Percentiles rank a stretch among this genome's conserved stretches.
These are phyloP conservation scores for Hermetia illucens DNA, from an alignment of 1,140 invertebrate species.

Conservation along the genomic window DNA sequence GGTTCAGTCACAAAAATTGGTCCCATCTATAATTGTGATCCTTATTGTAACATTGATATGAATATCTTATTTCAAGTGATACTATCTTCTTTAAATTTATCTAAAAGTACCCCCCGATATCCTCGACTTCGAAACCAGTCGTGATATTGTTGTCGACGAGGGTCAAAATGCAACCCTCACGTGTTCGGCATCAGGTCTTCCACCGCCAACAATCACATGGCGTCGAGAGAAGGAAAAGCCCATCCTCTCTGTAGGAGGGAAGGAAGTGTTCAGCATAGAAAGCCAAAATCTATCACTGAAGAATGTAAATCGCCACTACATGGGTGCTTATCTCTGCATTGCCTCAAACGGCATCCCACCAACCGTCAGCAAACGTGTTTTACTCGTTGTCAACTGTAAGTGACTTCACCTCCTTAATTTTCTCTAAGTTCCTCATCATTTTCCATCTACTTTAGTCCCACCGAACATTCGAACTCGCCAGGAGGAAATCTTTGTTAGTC, in stretches of 20 bases:
- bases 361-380: conserved; percentile 60
- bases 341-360: conserved; percentile 66
- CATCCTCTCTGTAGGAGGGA: conserved; percentile 19
- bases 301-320: conserved; percentile 27
- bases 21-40: no score
- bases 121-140: conserved; percentile 55
- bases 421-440: neutral
- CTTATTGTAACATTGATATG: no score
- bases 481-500: conserved; percentile 38
- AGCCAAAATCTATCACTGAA: conserved; percentile 30
- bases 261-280: conserved; percentile 26
- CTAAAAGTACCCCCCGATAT: conserved; percentile 68
- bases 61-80: no score
- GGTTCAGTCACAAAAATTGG: no score
- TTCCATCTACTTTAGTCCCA: conserved; percentile 33
- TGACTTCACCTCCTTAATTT: conserved; percentile 19
- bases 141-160: conserved; percentile 54
- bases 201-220: conserved; percentile 51
- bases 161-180: conserved; percentile 59
- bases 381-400: conserved; percentile 63
- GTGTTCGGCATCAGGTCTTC: conserved; percentile 58
- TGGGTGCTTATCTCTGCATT: conserved; percentile 34
- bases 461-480: conserved; percentile 42
- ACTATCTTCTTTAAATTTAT: no score
- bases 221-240: conserved; percentile 46